phyloP scores from a whole-genome alignment of 2,888 invertebrate species.

The Hartigia nigra region DNA sequence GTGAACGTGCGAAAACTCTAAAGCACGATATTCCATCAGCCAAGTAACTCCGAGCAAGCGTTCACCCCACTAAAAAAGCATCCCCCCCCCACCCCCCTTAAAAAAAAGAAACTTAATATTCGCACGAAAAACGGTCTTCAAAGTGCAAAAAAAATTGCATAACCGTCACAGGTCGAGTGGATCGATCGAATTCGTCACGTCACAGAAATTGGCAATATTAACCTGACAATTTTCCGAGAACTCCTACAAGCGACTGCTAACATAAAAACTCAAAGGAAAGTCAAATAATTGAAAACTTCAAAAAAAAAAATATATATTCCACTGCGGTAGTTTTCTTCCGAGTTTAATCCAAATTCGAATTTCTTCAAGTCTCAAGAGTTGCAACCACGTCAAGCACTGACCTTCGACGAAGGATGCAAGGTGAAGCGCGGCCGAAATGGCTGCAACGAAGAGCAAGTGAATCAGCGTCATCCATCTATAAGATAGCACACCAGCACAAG shows the following conservation, averaged over 20 bases:
- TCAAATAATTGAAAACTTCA: background rate
- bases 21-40: slow-evolving; percentile 26
- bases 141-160: no score
- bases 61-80: background rate
- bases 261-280: no score
- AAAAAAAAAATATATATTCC: background rate
- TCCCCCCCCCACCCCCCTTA: background rate
- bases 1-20: slow-evolving; percentile 9
- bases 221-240: background rate
- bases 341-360: background rate
- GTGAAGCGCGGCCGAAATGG: slow-evolving; percentile 48
- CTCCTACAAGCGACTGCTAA: background rate
- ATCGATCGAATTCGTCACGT: background rate
- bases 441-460: slow-evolving; percentile 46
- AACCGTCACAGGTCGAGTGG: background rate
- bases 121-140: background rate
- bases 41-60: background rate
- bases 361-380: background rate
- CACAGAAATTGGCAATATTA: background rate
- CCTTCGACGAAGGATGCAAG: slow-evolving; percentile 54
- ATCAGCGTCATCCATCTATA: slow-evolving; percentile 64
- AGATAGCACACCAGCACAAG: slow-evolving; percentile 57
- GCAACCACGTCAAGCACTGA: slow-evolving; percentile 42
- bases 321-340: background rate
- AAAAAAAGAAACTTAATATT: background rate